Evolutionary conservation across 2,888 invertebrate species (phyloP), one percentile per base, ranked within the genome.

Genomic region (Apamea crenata): DNA sequence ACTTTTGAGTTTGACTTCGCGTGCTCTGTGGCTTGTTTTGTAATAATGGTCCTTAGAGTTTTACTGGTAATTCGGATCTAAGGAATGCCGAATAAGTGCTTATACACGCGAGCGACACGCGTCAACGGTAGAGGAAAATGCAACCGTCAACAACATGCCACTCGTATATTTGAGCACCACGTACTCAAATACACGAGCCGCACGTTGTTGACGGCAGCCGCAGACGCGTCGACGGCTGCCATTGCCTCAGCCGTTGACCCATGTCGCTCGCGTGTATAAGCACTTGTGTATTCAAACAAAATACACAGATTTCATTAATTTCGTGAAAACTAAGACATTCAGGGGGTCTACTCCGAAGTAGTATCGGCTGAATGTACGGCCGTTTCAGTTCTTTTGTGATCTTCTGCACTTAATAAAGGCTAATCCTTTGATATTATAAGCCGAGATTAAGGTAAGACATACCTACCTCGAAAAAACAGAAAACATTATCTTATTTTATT

Each of bases 1-100:
- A 74, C 77, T 84, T 76, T 56, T 18, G 53, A 80, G 63, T 80
- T 85, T 65, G 40, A 87, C 36, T 80, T 74, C 25, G 53, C 32
- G 32, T 71, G 61, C 61, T 73, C 21, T 61, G 61, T 32, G 47
- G 67, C 36, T 63, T 68, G 36, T 50, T 72, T 53, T 56, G 36
- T 63, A 7, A 69, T 80, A 53, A 56, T 68, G 8, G 47, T 25
- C 50, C 21, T 74, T 73, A 50, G 6, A 12, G 4, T n/a, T 56
- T 65, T 44, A 10, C n/a, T 71, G 29, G 12, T 70, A 40, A 50
- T 68, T 68, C 4, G 3, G 25, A 1, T 40, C 1, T 2, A 63
- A 63, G 16, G 5, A 29, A 47, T 56, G 1, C 2, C 32, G 14
- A n/a, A 59, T n/a, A 25, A 56, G 25, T 25, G 3, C 10, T 10